phyloP scores from a whole-genome alignment of 1,140 invertebrate genomes.

The Probaryconus sp. region DNA sequence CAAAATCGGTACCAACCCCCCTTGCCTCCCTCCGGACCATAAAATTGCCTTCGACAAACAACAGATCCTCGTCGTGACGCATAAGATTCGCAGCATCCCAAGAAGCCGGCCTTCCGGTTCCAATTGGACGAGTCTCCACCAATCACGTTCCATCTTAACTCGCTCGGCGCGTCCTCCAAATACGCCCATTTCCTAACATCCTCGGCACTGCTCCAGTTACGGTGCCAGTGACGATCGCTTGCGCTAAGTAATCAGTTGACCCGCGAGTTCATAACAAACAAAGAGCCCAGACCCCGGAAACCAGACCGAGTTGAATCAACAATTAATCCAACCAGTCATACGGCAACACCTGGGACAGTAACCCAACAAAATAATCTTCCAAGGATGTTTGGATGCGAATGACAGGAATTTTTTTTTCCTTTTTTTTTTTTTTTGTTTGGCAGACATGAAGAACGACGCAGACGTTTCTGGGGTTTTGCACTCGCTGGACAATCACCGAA shows the following conservation, averaged over 20 bases:
- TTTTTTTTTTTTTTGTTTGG: too few relatives aligned
- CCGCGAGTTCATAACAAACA: conserved; percentile 34
- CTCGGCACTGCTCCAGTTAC: conserved; percentile 32
- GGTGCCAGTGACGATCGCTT: conserved; percentile 38
- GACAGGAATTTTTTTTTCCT: too few relatives aligned
- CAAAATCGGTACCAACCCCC: conserved; percentile 4
- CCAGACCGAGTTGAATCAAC: background rate
- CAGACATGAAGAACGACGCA: conserved; percentile 69
- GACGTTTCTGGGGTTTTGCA: conserved; percentile 57
- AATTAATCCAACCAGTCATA: too few relatives aligned
- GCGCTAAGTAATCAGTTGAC: conserved; percentile 38
- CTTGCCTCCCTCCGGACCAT: background rate
- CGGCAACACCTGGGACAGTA: too few relatives aligned
- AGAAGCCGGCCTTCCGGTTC: conserved; percentile 11
- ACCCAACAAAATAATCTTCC: too few relatives aligned
- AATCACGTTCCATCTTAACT: conserved; percentile 17
- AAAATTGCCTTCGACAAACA: conserved; percentile 16
- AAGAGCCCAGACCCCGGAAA: conserved; percentile 27
- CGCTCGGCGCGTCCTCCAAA: conserved; percentile 15
- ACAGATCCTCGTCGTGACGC: conserved; percentile 19
- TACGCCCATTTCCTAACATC: conserved; percentile 19
- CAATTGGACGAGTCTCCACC: conserved; percentile 33
- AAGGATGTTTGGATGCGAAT: conserved; percentile 10
- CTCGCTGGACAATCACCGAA: conserved; percentile 27
- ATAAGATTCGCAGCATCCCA: conserved; percentile 3